Evolutionary conservation across 2,113 vertebrate genomes (phyloP), one percentile per base, ranked within the genome.

Genomic region (Neoarius graeffei): DNA sequence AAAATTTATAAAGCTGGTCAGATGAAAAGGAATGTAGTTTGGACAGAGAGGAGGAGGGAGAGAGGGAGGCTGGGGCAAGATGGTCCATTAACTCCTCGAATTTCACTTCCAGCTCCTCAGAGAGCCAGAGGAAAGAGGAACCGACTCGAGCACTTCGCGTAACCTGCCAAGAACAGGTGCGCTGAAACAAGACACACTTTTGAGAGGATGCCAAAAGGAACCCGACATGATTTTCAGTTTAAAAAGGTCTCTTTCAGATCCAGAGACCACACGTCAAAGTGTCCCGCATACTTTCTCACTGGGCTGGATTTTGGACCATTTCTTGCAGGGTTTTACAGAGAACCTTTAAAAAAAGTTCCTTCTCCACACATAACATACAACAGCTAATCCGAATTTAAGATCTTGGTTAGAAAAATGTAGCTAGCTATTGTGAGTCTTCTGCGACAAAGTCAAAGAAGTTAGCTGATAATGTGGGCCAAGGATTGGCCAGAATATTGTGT

Each of bases 11-110:
- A 94, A 93, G 15, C 86, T 81, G 91, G 82, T 86, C 35, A 90
- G 94, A 93, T 94, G 94, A 90, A 87, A 81, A 84, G 92, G 92
- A 94, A 94, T 94, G 94, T 88, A 92, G 90, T 86, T 92, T 92
- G 84, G 85, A 89, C 71, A 89, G 84, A 79, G 25, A 57, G 90
- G 81, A 85, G 85, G 19, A 90, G 88, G 90, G 19, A 54, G 89
- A 11, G 80, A 84, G 81, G 76, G 84, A 77, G 57, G n/a, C 1
- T 20, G 83, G 89, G 83, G 13, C 0, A 84, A 91, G 91, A 77
- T 74, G 90, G 93, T 91, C 90, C 89, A 93, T 93, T 94, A 94
- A 91, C 85, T 92, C 87, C 56, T 83, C 85, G 79, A 85, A 91
- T 91, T 90, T 89, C 77, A 74, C 85, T 82, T 87, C 74, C 48